phyloP scores from a whole-genome alignment of 2,113 vertebrate species.

The Dicentrarchus labrax region DNA sequence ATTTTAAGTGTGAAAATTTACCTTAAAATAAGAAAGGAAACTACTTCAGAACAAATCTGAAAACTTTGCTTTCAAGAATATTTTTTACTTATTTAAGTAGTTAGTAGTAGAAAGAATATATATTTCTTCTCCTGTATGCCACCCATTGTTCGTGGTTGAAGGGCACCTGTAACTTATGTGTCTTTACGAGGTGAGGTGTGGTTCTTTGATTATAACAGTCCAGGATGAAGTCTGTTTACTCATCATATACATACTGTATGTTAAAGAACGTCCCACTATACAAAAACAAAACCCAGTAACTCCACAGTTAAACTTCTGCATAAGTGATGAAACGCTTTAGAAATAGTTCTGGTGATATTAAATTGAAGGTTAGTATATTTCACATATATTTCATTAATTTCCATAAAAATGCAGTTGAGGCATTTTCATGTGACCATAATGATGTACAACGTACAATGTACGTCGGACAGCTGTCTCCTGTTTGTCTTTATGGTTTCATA shows the following conservation, averaged over 20 bases:
- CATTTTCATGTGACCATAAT: not conserved
- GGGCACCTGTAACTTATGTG: not conserved
- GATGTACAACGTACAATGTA: not conserved
- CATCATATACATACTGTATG: not conserved
- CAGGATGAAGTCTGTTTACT: not conserved
- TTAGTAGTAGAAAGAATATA: too few relatives aligned
- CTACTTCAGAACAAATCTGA: not conserved
- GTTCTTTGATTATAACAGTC: too few relatives aligned
- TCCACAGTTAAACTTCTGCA: not conserved
- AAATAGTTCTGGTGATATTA: not conserved
- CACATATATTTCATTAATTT: not conserved
- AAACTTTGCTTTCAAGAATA: too few relatives aligned
- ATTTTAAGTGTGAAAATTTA: too few relatives aligned
- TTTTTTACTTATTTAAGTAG: not conserved
- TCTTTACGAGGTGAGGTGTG: not conserved
- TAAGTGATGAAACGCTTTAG: not conserved
- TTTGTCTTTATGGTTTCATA: conserved; percentile 6
- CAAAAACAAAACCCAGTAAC: not conserved
- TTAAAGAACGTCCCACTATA: not conserved
- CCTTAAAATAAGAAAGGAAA: too few relatives aligned
- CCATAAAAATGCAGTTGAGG: not conserved
- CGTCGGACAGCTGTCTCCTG: conserved; percentile 10
- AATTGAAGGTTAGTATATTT: not conserved
- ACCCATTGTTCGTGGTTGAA: too few relatives aligned
- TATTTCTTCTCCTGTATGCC: too few relatives aligned